Evolutionary conservation across 2,113 vertebrate genomes (phyloP), one percentile per base, ranked within the genome.

Genomic region (Nanorana parkeri): DNA sequence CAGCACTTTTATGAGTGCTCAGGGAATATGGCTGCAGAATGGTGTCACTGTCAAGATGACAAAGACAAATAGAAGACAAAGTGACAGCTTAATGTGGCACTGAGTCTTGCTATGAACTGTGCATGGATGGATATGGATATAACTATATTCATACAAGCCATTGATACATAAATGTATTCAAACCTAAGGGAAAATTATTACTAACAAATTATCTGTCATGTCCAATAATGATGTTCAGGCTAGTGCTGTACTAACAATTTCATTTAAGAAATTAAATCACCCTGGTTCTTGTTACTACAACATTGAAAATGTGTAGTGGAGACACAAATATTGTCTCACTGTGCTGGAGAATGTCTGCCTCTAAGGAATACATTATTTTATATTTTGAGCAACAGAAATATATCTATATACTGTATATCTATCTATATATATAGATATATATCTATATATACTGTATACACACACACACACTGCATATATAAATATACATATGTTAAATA

Each of bases 1-100:
- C 86, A 90, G 89, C 87, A 91, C 89, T 89, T 92, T 91, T 83
- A 80, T 76, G 80, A 84, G 84, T 79, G 55, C 61, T 87, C 88
- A 82, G 61, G 19, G 80, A 83, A 83, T 75, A 75, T 83, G 68
- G 80, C 26, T 76, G 71, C 51, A 76, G 63, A 63, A 68, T 56
- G 28, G 61, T 55, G 60, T 76, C 58, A 83, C 71, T 76, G 80
- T 58, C 71, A 83, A 67, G 52, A 75, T 68, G 80, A 76, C 63
- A 83, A 68, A 83, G 71, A 76, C 80, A 74, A 74, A 81, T 74
- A 74, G 47, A 65, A 74, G 79, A 68, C 79, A 74, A 81, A 81
- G 41, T 81, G 79, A 81, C 79, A 81, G 60, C 79, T 81, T 81
- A 73, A 73, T 81, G 47, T 74, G 68, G 28, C 41, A 74, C 52